Evolutionary conservation across 2,888 invertebrate genomes (phyloP).

Genomic region (Xestoiulus laeticollis): DNA sequence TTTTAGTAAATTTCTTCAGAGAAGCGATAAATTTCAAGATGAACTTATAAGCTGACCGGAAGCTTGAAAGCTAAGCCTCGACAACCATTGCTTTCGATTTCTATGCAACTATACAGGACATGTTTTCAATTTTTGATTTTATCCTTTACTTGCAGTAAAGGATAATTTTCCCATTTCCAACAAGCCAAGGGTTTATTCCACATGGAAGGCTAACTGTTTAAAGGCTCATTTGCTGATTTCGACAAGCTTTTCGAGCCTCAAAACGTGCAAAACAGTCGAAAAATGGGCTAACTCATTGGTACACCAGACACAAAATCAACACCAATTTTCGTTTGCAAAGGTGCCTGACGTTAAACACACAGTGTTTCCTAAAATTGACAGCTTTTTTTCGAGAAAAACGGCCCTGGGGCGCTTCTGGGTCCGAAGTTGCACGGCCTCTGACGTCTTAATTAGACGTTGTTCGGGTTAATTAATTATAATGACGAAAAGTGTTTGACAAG

Average conservation of each 20-base stretch:
- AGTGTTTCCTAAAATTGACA: not conserved
- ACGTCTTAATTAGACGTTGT: conserved; percentile 17
- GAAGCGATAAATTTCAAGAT: not conserved
- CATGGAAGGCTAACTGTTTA: too few relatives aligned
- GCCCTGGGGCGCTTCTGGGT: not conserved
- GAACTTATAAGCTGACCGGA: not conserved
- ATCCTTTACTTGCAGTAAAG: too few relatives aligned
- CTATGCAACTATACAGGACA: too few relatives aligned
- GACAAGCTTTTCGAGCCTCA: not conserved
- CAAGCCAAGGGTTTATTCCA: too few relatives aligned
- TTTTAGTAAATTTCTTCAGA: not conserved
- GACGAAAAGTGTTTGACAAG: conserved; percentile 24
- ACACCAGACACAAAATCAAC: not conserved
- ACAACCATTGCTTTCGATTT: too few relatives aligned
- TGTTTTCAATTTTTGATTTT: too few relatives aligned
- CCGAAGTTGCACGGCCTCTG: not conserved
- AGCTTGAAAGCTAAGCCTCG: too few relatives aligned
- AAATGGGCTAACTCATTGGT: not conserved
- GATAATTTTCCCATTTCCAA: too few relatives aligned
- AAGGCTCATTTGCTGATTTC: too few relatives aligned
- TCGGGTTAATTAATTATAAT: conserved; percentile 18
- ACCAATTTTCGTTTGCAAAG: not conserved
- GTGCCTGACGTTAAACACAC: conserved; percentile 9
- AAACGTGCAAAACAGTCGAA: not conserved
- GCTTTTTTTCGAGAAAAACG: not conserved